Evolutionary conservation across 1,140 invertebrate genomes (phyloP).

Genomic region (Piezodorus guildinii): DNA sequence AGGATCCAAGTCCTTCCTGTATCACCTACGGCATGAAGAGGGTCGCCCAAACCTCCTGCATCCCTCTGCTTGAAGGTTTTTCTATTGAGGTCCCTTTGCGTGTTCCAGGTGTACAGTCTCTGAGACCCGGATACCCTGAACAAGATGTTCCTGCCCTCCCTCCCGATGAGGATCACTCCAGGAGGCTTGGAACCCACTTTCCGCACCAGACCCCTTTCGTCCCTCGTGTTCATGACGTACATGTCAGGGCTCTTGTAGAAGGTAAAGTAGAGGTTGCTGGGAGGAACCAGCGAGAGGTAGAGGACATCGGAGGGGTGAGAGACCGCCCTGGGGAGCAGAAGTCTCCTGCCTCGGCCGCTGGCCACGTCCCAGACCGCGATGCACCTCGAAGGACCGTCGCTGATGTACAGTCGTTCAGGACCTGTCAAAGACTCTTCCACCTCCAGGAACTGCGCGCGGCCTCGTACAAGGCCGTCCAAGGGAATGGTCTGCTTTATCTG

Average conservation of each 20-base stretch:
- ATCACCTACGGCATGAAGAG: constrained; percentile 43
- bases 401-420: constrained; percentile 38
- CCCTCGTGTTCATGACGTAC: constrained; percentile 43
- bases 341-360: constrained; percentile 35
- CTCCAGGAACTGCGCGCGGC: constrained; percentile 46
- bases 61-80: constrained; percentile 27
- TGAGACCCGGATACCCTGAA: constrained; percentile 36
- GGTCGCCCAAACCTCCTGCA: constrained; percentile 31
- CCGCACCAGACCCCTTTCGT: constrained; percentile 29
- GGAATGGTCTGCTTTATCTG: constrained; percentile 7
- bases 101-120: constrained; percentile 40
- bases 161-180: constrained; percentile 38
- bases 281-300: constrained; percentile 42
- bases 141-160: constrained; percentile 40
- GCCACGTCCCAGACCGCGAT: constrained; percentile 49
- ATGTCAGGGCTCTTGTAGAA: constrained; percentile 42
- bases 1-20: constrained; percentile 43
- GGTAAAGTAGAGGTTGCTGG: constrained; percentile 41
- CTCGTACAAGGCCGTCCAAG: constrained; percentile 8
- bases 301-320: constrained; percentile 42
- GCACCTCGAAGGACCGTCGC: constrained; percentile 45
- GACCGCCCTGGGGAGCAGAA: constrained; percentile 30
- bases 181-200: constrained; percentile 38
- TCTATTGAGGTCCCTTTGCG: constrained; percentile 28
- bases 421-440: constrained; percentile 41